phyloP scores from a whole-genome alignment of 2,113 vertebrate genomes.

The Anhinga rufa region DNA sequence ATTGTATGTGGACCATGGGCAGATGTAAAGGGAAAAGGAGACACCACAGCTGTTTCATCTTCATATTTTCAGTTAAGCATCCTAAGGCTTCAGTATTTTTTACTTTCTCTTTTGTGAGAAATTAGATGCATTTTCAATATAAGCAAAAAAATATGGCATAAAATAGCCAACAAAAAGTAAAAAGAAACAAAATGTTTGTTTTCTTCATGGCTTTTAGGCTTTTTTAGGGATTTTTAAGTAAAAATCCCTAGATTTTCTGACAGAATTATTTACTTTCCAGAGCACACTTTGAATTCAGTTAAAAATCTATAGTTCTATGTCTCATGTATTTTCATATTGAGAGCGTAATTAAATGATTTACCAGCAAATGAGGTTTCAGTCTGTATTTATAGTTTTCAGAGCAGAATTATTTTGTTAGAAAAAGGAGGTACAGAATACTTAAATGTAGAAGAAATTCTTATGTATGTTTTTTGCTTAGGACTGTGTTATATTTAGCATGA shows the following conservation, averaged over 20 bases:
- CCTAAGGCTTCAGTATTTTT: background rate
- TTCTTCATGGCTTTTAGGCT: background rate
- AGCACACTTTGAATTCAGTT: background rate
- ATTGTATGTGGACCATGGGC: background rate
- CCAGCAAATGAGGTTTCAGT: background rate
- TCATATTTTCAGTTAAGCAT: background rate
- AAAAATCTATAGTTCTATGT: background rate
- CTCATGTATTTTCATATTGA: background rate
- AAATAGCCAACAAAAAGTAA: background rate
- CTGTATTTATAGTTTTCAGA: background rate
- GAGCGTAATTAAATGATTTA: background rate
- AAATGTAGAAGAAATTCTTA: background rate
- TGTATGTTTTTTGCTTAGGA: background rate
- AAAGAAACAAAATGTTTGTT: background rate
- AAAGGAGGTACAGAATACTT: background rate
- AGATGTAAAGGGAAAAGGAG: background rate
- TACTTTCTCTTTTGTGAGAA: background rate
- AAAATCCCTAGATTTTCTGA: background rate
- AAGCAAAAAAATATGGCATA: background rate
- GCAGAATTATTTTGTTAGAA: background rate
- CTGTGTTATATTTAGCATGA: background rate
- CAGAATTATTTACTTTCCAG: background rate
- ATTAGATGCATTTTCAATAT: background rate
- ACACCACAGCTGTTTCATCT: background rate
- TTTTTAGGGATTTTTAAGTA: no score